Percentiles rank a stretch among this genome's conserved stretches.
phyloP scores from a whole-genome alignment of 2,113 vertebrate genomes.

The Amphiprion percula region DNA sequence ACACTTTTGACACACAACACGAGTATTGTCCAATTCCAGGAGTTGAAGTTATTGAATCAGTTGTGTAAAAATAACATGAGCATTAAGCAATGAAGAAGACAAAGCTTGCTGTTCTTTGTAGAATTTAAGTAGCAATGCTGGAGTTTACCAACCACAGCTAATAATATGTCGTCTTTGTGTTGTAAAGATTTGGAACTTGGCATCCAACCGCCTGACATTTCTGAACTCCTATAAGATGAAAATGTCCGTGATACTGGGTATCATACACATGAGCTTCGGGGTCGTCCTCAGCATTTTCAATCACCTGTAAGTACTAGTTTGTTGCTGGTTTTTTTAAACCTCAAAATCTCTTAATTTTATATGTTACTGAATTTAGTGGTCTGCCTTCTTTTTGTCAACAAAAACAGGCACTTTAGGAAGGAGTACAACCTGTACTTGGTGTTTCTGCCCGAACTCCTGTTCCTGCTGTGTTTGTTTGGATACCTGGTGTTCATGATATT shows the following conservation, averaged over 20 bases:
- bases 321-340: neutral
- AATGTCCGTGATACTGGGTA: constrained; percentile 97
- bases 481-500: constrained; percentile 97
- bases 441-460: constrained; percentile 94
- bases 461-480: constrained; percentile 94
- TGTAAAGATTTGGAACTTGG: constrained; percentile 95
- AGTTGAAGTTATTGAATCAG: neutral
- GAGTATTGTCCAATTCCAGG: neutral
- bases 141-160: neutral
- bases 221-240: constrained; percentile 99
- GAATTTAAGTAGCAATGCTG: neutral
- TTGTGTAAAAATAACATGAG: neutral
- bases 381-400: neutral
- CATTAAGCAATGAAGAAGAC: neutral
- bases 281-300: constrained; percentile 93
- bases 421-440: constrained; percentile 91
- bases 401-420: constrained; percentile 90
- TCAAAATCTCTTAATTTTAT: neutral
- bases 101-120: neutral
- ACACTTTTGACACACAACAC: neutral
- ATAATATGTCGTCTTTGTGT: constrained; percentile 16
- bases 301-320: constrained; percentile 89
- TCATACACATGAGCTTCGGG: constrained; percentile 96
- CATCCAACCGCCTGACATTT: constrained; percentile 94
- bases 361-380: neutral